A percentile compares a stretch with the other conserved stretches of the same genome.
phyloP scores from a whole-genome alignment of 2,113 vertebrate species.

The Tor tambroides region DNA sequence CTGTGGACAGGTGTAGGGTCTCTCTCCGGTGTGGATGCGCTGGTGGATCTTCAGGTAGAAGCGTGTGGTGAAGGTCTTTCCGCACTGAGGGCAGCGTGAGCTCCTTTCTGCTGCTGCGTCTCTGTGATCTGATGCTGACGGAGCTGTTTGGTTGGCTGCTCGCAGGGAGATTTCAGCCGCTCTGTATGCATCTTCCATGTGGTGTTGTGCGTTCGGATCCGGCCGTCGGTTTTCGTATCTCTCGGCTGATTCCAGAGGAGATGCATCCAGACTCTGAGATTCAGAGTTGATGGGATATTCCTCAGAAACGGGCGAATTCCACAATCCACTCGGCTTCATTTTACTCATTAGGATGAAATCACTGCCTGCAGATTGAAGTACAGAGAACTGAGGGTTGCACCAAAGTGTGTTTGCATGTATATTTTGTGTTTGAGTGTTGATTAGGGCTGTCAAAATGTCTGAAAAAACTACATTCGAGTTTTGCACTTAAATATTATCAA shows the following conservation, averaged over 20 bases:
- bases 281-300: slow-evolving; percentile 20
- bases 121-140: no score
- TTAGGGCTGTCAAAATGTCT: no score
- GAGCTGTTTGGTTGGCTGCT: no score
- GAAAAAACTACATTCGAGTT: no score
- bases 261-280: slow-evolving; percentile 16
- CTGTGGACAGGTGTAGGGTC: slow-evolving; percentile 58
- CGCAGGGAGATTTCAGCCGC: neutral
- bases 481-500: no score
- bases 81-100: slow-evolving; percentile 54
- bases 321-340: slow-evolving; percentile 37
- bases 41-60: slow-evolving; percentile 62
- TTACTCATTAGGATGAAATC: slow-evolving; percentile 1
- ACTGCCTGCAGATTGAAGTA: slow-evolving; percentile 5
- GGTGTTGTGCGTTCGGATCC: neutral
- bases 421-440: no score
- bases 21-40: slow-evolving; percentile 59
- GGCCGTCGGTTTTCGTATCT: neutral
- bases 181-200: slow-evolving; percentile 27
- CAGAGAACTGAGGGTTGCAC: neutral
- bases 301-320: slow-evolving; percentile 39
- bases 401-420: no score
- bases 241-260: slow-evolving; percentile 13
- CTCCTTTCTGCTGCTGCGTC: slow-evolving; percentile 43
- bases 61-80: slow-evolving; percentile 58